Conservation (phyloP, 1,140 invertebrate genomes). For the Scaptomyza hsui region DNA sequence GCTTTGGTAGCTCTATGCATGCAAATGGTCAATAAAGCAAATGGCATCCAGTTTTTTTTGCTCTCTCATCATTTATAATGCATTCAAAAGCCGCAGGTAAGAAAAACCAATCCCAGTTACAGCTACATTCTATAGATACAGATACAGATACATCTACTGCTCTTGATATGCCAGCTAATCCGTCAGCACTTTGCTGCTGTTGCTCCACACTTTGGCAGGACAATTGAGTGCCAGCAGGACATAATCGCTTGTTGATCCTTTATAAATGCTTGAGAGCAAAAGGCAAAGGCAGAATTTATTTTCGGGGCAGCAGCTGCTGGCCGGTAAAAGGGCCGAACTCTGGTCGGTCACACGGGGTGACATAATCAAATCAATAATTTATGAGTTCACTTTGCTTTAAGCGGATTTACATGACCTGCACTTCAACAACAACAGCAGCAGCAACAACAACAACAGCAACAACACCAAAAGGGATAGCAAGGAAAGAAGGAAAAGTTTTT, state of each 20-base stretch:
- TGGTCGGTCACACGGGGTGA: constrained; percentile 50
- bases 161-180: constrained; percentile 69
- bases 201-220: background rate
- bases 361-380: constrained; percentile 83
- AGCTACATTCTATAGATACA: constrained; percentile 3
- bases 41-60: constrained; percentile 33
- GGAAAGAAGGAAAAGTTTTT: constrained; percentile 51
- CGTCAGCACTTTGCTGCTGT: constrained; percentile 54
- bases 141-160: background rate
- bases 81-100: constrained; percentile 57
- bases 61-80: constrained; percentile 69
- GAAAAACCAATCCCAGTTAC: constrained; percentile 13
- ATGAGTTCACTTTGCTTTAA: constrained; percentile 77
- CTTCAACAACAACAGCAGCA: constrained; percentile 33
- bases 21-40: constrained; percentile 58
- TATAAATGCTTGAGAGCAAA: constrained; percentile 66
- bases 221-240: constrained; percentile 60
- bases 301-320: constrained; percentile 22
- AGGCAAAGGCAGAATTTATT: constrained; percentile 37
- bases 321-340: background rate
- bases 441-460: constrained; percentile 3
- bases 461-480: background rate
- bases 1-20: constrained; percentile 20
- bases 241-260: constrained; percentile 80
- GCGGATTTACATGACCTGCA: constrained; percentile 76